Evolutionary conservation across 1,140 invertebrate species (phyloP), one percentile per base, ranked within the genome.

Genomic region (Megathymus violae): DNA sequence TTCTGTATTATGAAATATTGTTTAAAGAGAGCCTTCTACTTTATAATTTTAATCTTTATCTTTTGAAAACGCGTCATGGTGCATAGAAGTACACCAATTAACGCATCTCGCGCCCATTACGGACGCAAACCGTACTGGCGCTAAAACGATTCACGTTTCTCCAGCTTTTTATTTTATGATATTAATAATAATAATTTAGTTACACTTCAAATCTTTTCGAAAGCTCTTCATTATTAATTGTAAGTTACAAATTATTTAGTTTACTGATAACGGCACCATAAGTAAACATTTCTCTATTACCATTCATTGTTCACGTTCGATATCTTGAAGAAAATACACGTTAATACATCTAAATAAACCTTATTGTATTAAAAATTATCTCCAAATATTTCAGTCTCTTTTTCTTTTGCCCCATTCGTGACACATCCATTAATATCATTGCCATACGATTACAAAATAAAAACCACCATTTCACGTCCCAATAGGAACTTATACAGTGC

Each of bases 1-100:
- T n/a, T n/a, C n/a, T n/a, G n/a, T n/a, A n/a, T n/a, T n/a, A n/a
- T n/a, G n/a, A n/a, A n/a, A n/a, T n/a, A n/a, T n/a, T n/a, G n/a
- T n/a, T n/a, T n/a, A n/a, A n/a, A n/a, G 16, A 14, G 11, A 13
- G 40, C 14, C 34, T 15, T 76, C 62, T 71, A 56, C 10, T 5
- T n/a, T 6, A n/a, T 15, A 15, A 43, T 5, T 44, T 38, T 78
- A 75, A 50, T 84, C 80, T 81, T 64, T 82, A 76, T 5, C 6
- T 25, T 17, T 38, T 43, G 63, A 67, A 71, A 71, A 70, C 67
- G 64, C 73, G 77, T 83, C 77, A 83, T 85, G 83, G 81, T 83
- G 81, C 82, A 80, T 85, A 85, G 77, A 74, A 65, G 69, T 72
- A 75, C 74, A 80, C 73, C 81, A 88, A 88, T 88, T 88, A 88